Conservation (phyloP, 2,113 vertebrate genomes). For the Cavia porcellus region DNA sequence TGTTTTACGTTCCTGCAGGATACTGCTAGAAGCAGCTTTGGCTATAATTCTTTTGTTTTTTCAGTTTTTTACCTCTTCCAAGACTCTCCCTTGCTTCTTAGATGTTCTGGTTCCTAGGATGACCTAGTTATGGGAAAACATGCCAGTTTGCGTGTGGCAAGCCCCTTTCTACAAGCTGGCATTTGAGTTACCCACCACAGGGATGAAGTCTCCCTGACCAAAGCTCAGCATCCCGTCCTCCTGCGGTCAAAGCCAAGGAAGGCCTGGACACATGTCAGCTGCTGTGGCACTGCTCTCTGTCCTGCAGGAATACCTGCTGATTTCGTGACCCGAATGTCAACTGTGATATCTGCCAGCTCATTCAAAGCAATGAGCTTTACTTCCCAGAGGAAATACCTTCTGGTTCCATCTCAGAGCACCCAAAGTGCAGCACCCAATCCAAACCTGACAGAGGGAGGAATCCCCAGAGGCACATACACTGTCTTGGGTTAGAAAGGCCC, state of each 20-base stretch:
- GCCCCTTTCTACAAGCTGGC: conserved; percentile 99
- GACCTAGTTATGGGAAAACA: conserved; percentile 99
- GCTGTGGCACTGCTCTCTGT: conserved; percentile 98
- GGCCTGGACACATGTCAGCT: conserved; percentile 96
- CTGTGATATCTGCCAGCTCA: conserved; percentile 98
- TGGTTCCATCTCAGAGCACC: conserved; percentile 97
- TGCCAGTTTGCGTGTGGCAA: conserved; percentile 97
- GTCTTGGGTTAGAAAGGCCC: conserved; percentile 98
- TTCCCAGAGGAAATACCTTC: conserved; percentile 99
- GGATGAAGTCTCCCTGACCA: conserved; percentile 97
- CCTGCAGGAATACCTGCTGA: conserved; percentile 98
- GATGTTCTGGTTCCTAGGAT: conserved; percentile 97
- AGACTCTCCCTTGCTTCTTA: conserved; percentile 89
- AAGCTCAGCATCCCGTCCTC: conserved; percentile 99
- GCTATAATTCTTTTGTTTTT: conserved; percentile 77
- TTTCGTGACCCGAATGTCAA: conserved; percentile 98
- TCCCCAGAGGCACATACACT: conserved; percentile 98
- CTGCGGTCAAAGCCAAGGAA: conserved; percentile 99
- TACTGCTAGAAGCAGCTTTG: conserved; percentile 85
- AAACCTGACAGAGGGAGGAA: conserved; percentile 99
- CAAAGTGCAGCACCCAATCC: conserved; percentile 98
- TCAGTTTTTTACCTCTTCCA: conserved; percentile 85
- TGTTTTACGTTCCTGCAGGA: conserved; percentile 85
- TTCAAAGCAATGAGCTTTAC: conserved; percentile 99
- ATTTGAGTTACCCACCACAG: conserved; percentile 99